Evolutionary conservation across 1,140 invertebrate species (phyloP).

Genomic region (Aphelenchoides fujianensis): DNA sequence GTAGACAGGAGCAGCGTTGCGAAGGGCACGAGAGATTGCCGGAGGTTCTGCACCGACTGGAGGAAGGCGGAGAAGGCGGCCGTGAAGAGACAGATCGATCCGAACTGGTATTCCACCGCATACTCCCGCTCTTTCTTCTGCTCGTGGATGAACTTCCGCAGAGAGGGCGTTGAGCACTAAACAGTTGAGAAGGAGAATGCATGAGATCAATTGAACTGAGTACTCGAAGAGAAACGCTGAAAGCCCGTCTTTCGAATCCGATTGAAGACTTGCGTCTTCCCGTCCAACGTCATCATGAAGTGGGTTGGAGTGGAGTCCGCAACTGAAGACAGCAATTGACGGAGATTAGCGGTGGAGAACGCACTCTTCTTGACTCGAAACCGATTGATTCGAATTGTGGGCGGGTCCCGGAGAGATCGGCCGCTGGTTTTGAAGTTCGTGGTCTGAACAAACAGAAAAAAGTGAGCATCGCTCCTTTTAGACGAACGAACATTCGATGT

Average conservation of each 20-base stretch:
- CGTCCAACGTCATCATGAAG: slow-evolving; percentile 3
- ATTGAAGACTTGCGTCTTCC: background rate
- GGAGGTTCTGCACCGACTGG: background rate
- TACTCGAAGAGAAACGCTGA: background rate
- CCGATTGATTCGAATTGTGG: slow-evolving; percentile 5
- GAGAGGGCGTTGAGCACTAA: background rate
- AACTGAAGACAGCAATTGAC: background rate
- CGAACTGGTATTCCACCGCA: slow-evolving; percentile 10
- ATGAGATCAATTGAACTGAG: background rate
- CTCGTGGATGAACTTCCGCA: background rate
- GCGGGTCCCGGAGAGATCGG: background rate
- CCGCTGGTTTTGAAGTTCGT: background rate
- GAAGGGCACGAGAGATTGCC: background rate
- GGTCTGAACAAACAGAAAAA: background rate
- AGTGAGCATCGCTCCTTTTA: background rate
- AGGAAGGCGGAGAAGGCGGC: background rate
- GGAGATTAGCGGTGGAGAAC: background rate
- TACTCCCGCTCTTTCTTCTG: background rate
- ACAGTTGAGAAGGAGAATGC: background rate
- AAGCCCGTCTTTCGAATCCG: slow-evolving; percentile 4
- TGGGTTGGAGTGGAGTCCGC: background rate
- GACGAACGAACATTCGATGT: slow-evolving; percentile 3
- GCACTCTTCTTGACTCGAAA: background rate
- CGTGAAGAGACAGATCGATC: background rate
- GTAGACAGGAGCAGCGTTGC: background rate